These are phyloP conservation scores for Syrmaticus mikado DNA, from an alignment of 2,113 vertebrate genomes.

Conservation along the genomic window DNA sequence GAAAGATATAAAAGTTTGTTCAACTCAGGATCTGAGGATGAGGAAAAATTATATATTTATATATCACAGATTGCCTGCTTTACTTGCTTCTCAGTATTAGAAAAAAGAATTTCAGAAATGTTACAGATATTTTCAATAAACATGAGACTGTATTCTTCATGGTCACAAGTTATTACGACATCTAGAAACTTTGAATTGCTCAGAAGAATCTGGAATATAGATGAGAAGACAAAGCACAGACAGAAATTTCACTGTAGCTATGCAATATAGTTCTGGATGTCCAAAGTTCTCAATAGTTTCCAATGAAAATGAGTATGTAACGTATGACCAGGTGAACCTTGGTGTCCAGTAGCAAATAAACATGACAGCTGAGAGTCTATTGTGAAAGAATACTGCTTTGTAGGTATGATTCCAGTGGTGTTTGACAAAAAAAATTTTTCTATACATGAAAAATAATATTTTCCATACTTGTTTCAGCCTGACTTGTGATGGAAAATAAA, in stretches of 20 bases:
- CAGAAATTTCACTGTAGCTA: not conserved
- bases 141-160: accelerated
- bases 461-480: not conserved
- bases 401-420: not conserved
- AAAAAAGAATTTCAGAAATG: not conserved
- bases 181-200: not conserved
- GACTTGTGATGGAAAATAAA: not conserved
- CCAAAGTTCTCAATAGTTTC: not conserved
- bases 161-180: not conserved
- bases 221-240: not conserved
- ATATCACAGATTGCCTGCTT: not conserved
- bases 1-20: not conserved
- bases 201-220: not conserved
- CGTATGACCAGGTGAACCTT: not conserved
- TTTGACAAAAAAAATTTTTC: not conserved
- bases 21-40: not conserved
- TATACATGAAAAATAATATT: not conserved
- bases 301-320: not conserved
- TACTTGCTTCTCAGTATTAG: not conserved
- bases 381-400: not conserved
- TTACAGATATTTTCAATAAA: not conserved
- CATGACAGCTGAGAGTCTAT: not conserved
- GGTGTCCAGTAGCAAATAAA: not conserved
- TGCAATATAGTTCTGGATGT: not conserved
- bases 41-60: not conserved